Percentiles rank a stretch among this genome's conserved stretches.
These are phyloP conservation scores for Tringa solitaria DNA, from an alignment of 2,113 vertebrate species.

Conservation along the genomic window DNA sequence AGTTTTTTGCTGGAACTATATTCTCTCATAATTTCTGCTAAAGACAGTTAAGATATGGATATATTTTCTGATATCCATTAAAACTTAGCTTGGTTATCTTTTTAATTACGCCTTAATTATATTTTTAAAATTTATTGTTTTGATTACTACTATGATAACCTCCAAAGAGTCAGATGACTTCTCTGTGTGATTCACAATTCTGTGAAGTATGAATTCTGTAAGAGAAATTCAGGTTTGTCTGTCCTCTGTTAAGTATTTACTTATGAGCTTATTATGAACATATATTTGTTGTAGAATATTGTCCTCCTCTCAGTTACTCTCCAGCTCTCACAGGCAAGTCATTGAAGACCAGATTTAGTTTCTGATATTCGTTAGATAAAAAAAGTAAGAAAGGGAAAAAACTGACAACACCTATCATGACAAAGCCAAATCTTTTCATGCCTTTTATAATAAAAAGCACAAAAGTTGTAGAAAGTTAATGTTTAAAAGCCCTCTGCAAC, in stretches of 20 bases:
- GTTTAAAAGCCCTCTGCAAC: neutral
- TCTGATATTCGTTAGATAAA: neutral
- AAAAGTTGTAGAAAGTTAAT: neutral
- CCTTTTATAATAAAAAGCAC: neutral
- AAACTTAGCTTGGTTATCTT: neutral
- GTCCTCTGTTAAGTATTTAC: neutral
- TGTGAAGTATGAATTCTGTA: neutral
- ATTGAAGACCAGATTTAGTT: neutral
- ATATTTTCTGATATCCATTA: neutral
- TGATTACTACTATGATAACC: neutral
- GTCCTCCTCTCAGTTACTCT: neutral
- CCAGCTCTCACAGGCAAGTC: neutral
- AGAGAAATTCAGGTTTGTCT: neutral
- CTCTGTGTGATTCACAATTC: neutral
- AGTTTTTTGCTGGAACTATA: neutral
- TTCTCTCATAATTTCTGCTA: neutral
- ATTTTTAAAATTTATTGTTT: neutral
- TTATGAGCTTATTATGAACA: neutral
- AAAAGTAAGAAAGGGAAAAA: neutral
- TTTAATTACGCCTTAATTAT: neutral
- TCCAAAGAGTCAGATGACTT: neutral
- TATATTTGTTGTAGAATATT: neutral
- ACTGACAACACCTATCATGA: neutral
- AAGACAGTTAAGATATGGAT: neutral
- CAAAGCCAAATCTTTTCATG: neutral